Evolutionary conservation across 2,113 vertebrate genomes (phyloP), one percentile per base, ranked within the genome.

Genomic region (Bettongia penicillata): DNA sequence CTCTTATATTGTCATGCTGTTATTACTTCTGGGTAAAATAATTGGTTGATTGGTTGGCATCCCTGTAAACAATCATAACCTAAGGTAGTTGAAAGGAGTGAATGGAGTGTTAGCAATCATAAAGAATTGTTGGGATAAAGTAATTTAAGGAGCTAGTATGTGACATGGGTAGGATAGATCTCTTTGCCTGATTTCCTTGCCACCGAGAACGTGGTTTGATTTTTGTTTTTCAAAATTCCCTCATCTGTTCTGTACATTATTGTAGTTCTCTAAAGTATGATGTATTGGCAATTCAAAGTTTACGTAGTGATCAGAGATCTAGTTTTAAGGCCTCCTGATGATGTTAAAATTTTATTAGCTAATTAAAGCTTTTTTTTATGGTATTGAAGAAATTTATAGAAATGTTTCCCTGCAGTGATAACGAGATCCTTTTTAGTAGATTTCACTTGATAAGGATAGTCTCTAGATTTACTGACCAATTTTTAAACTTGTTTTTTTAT

Each of bases 401-500:
- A 3, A 24, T 57, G 26, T 89, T 53, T 77, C 53, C 0, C 0
- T 6, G 19, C 23, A 3, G 48, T 19, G 1, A 68, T 68, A 37
- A 6, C 0, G 28, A 95, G n/a, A 26, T n/a, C 2, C 0, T n/a
- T 48, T 90, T 49, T 90, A 12, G 48, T 84, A 43, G n/a, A 84
- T 84, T 84, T 84, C 19, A 84, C 7, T 84, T 84, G n/a, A n/a
- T 68, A 6, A 16, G 11, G 8, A 22, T 19, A 43, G 10, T 77
- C 68, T n/a, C 57, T 12, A 37, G 31, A 23, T 84, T 93, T 49
- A 77, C 96, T 98, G 51, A 98, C 95, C 49, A 9, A 8, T 92
- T 47, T 95, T 52, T 95, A 2, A 84, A 84, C 23, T 97, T 98
- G 95, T 95, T 26, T n/a, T n/a, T 84, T 97, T 77, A 90, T 97